Base-by-base conservation (phyloP, 1,140 invertebrate genomes). In the Triops longicaudatus region DNA sequence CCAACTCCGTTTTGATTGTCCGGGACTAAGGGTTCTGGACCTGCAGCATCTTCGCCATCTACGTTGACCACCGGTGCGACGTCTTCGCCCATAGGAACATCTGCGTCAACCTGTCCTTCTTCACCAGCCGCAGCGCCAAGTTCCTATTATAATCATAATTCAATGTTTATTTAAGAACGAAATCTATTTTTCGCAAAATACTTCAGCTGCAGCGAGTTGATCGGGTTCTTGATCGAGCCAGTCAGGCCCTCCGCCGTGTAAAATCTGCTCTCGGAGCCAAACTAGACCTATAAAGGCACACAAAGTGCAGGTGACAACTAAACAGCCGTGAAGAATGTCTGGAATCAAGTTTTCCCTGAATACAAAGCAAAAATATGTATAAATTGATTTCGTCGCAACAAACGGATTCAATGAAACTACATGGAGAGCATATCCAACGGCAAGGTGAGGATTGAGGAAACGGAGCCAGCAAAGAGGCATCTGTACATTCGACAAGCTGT, bases 191-290 rank as follows among this genome's bases (percentile, higher is more conserved):
- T 42, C n/a, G 71, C 71, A 12, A 43, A 0, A 41, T 27, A n/a
- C 26, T 80, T 75, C 80, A 26, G 72, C 72, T 41, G 71, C 50
- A 73, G 28, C 72, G 22, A 75, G 74, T 44, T 79, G 79, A 78
- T 80, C 79, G 73, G 90, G 84, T 82, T 95, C 93, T 77, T 85
- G 84, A 80, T 88, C 87, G 72, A 97, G 86, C 96, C 96, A 98
- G 79, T 98, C 95, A 0, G 95, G 96, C 6, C 95, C 97, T 43
- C 96, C 97, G 10, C 96, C 97, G 84, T 98, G 95, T 78, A 99
- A 88, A 79, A 99, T 98, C 85, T 99, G 98, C 85, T 99, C 98
- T 79, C 97, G 85, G 17, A 99, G 85, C 97, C 97, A 99, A 0
- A 99, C 94, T 2, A 98, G 84, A 74, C 95, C 95, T 81, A 99